Evolutionary conservation across 1,140 invertebrate genomes (phyloP).

Genomic region (Nymphalis io): DNA sequence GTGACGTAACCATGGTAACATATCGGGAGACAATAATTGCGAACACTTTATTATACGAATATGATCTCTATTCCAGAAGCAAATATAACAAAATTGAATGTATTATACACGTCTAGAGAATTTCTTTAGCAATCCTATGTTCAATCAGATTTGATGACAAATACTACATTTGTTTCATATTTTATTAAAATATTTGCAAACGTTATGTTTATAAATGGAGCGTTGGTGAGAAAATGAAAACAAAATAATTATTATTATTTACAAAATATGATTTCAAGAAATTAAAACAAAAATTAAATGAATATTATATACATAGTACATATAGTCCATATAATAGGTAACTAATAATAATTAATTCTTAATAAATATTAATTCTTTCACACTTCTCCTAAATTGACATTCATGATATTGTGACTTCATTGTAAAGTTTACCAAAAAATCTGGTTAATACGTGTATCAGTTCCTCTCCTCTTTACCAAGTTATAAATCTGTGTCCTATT

Average conservation of each 20-base stretch:
- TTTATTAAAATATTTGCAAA: slow-evolving; percentile 22
- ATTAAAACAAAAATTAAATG: too few species aligned
- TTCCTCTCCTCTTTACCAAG: background rate
- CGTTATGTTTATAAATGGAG: background rate
- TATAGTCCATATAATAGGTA: too few species aligned
- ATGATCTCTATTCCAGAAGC: slow-evolving; percentile 22
- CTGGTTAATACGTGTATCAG: background rate
- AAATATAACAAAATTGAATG: slow-evolving; percentile 21
- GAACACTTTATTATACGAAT: slow-evolving; percentile 31
- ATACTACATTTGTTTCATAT: slow-evolving; percentile 33
- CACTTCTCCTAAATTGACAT: background rate
- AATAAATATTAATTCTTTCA: too few species aligned
- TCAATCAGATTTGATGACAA: slow-evolving; percentile 35
- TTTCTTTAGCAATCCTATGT: slow-evolving; percentile 33
- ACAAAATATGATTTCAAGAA: too few species aligned
- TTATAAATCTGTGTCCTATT: slow-evolving; percentile 41
- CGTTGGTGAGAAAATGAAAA: too few species aligned
- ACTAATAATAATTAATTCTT: too few species aligned
- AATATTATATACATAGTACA: too few species aligned
- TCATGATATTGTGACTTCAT: too few species aligned
- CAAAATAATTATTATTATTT: too few species aligned
- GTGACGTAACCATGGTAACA: slow-evolving; percentile 66
- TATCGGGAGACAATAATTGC: slow-evolving; percentile 50
- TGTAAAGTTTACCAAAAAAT: too few species aligned
- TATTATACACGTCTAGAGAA: slow-evolving; percentile 20